Evolutionary conservation across 1,140 invertebrate genomes (phyloP).

Genomic region (Papilio xuthus): DNA sequence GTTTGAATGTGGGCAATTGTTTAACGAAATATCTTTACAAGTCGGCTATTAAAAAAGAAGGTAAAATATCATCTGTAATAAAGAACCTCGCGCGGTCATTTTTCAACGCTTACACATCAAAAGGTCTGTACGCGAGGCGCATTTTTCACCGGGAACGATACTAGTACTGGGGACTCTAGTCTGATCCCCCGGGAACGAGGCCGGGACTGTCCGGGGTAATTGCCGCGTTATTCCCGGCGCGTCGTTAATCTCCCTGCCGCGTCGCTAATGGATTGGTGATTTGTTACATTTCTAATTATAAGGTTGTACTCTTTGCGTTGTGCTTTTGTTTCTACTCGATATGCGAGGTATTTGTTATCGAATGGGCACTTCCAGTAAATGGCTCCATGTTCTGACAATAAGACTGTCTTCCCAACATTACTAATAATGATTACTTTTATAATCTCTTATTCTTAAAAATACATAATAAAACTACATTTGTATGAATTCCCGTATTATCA

Average conservation of each 20-base stretch:
- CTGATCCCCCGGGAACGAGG: conserved; percentile 45
- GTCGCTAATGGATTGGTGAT: conserved; percentile 64
- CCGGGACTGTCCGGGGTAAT: conserved; percentile 50
- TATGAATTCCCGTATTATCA: background rate
- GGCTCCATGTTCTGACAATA: background rate
- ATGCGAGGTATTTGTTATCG: background rate
- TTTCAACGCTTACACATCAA: conserved; percentile 53
- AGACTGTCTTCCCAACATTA: background rate
- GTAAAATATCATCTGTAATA: conserved; percentile 37
- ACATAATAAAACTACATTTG: background rate
- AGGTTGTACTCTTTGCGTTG: conserved; percentile 41
- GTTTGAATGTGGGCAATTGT: background rate
- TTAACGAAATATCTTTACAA: conserved; percentile 19
- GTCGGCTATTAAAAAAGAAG: conserved; percentile 31
- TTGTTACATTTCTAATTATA: conserved; percentile 61
- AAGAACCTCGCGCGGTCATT: conserved; percentile 49
- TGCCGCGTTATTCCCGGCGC: conserved; percentile 58
- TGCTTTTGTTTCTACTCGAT: conserved; percentile 24
- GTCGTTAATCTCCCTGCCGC: conserved; percentile 59
- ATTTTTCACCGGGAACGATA: conserved; percentile 53
- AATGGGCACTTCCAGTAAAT: conserved; percentile 2
- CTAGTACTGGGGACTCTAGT: conserved; percentile 11
- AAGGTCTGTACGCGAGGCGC: conserved; percentile 42
- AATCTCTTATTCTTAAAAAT: background rate
- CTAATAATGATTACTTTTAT: background rate